Conservation (phyloP, 2,888 invertebrate species). For the Eupithecia vulgata region DNA sequence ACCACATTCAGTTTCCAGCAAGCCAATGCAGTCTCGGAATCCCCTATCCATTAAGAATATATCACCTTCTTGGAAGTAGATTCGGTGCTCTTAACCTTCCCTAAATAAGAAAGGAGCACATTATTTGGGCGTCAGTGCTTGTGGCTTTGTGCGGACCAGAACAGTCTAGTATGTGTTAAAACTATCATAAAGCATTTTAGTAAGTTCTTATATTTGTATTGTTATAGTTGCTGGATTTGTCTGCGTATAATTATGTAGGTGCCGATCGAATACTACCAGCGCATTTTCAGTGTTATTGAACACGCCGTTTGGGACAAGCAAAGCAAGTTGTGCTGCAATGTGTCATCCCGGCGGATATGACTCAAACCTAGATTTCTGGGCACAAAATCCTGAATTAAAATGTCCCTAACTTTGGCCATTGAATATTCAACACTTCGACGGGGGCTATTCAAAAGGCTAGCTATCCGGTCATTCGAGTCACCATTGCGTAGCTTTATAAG, state of each 20-base stretch:
- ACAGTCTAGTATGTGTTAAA: background rate
- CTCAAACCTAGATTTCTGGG: background rate
- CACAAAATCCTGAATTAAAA: background rate
- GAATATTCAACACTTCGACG: background rate
- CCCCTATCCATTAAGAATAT: too few relatives aligned
- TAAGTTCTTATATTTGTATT: background rate
- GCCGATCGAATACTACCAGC: background rate
- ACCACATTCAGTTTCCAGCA: too few relatives aligned
- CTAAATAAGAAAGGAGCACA: too few relatives aligned
- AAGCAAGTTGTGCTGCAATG: background rate
- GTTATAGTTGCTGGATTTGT: background rate
- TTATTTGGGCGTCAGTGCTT: too few relatives aligned
- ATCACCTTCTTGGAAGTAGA: too few relatives aligned
- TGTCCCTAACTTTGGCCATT: background rate
- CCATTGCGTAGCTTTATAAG: background rate
- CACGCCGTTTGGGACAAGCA: background rate
- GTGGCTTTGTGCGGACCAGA: background rate
- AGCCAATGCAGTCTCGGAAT: too few relatives aligned
- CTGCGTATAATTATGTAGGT: background rate
- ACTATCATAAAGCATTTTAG: background rate
- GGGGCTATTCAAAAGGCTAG: background rate
- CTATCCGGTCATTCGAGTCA: background rate
- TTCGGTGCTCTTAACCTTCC: too few relatives aligned
- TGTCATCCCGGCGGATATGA: background rate
- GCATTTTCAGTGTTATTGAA: background rate